phyloP scores from a whole-genome alignment of 37 sponge, comb jelly and placozoan genomes.

The Bolinopsis microptera region DNA sequence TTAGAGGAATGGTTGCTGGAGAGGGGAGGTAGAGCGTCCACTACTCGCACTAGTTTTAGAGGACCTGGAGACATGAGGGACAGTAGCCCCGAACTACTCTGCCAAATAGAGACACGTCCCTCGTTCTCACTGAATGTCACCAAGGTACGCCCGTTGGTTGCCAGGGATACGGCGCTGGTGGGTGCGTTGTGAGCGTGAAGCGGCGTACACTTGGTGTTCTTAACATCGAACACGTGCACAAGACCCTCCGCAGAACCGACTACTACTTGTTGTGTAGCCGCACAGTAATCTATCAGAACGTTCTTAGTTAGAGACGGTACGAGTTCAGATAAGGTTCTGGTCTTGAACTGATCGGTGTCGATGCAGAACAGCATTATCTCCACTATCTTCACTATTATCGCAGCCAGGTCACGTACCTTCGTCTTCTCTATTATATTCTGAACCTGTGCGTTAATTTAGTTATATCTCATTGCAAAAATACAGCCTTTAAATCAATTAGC shows the following conservation, averaged over 20 bases:
- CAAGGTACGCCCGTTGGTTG: conserved; percentile 5
- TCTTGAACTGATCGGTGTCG: conserved; percentile 51
- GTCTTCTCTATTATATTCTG: conserved; percentile 61
- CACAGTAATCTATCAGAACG: conserved; percentile 64
- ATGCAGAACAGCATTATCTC: conserved; percentile 63
- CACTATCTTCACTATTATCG: conserved; percentile 25
- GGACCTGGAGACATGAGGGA: conserved; percentile 46
- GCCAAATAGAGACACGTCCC: conserved; percentile 51
- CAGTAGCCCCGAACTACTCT: background rate
- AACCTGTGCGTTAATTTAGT: too few relatives aligned
- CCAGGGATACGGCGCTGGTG: background rate
- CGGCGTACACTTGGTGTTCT: conserved; percentile 3
- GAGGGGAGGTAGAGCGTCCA: conserved; percentile 40
- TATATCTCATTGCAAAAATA: too few relatives aligned
- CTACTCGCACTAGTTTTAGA: background rate
- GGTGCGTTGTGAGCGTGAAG: conserved; percentile 41
- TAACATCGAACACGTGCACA: conserved; percentile 26
- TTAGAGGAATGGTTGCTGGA: background rate
- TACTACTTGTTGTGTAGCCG: conserved; percentile 34
- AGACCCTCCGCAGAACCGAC: conserved; percentile 45
- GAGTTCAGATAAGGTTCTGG: conserved; percentile 33
- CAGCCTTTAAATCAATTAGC: too few relatives aligned
- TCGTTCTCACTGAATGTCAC: conserved; percentile 56
- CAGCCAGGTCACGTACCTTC: background rate
- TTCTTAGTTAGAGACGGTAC: conserved; percentile 38